Evolutionary conservation across 2,888 invertebrate genomes (phyloP), one percentile per base, ranked within the genome.

Genomic region (Drosophila eohydei): DNA sequence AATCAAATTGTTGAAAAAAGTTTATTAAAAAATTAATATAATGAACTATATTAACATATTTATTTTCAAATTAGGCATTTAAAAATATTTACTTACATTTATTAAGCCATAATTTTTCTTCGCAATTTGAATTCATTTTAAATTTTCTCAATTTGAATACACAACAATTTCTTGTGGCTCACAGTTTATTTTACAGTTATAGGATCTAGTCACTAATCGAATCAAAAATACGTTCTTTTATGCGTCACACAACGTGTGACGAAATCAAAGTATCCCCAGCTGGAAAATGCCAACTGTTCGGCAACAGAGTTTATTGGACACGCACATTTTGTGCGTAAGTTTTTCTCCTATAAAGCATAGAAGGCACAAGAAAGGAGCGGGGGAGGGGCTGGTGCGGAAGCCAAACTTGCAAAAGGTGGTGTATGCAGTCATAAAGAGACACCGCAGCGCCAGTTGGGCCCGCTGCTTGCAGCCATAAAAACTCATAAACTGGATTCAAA

Each of bases 361-460:
- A 26, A 14, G 12, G 14, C 0, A 6, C 14, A n/a, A 9, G 26
- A 11, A 11, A 26, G 28, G n/a, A n/a, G n/a, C 0, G 38, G 3
- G 28, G 6, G 2, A 32, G 41, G 3, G 4, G 9, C 9, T 21
- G 30, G 16, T n/a, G 46, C 21, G 30, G 26, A n/a, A 30, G 28
- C 51, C 21, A 38, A 46, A 57, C 60, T 61, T 54, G 59, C 36
- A 74, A 63, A 73, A 74, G 74, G 78, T 78, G 60, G 69, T 61
- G 61, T 60, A 75, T 62, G 68, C 67, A 75, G 56, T 61, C 80
- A 80, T 85, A 88, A 83, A 83, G 80, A 57, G 73, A 64, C 56
- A 74, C 67, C 66, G 50, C 52, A 74, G 48, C 36, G 66, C 48
- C 79, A 62, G 48, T 58, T 78, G 71, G 34, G 80, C 55, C 66